These are phyloP conservation scores for Chaenogobius annularis DNA, from an alignment of 2,113 vertebrate species.

Conservation along the genomic window DNA sequence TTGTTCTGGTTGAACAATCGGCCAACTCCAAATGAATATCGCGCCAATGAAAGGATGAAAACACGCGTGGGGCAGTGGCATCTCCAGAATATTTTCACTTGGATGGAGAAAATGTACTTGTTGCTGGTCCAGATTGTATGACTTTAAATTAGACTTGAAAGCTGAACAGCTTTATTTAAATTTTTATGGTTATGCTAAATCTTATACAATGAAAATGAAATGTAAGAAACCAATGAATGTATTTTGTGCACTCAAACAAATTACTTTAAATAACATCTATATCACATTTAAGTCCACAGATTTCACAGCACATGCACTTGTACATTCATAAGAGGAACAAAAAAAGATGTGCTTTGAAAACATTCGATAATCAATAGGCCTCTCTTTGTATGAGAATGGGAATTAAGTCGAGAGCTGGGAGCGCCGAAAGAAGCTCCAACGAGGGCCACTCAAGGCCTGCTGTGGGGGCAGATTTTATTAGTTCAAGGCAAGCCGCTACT, in stretches of 20 bases:
- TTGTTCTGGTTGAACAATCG: too few relatives aligned
- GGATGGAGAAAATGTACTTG: too few relatives aligned
- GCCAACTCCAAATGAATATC: too few relatives aligned
- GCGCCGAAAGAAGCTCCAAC: constrained; percentile 15
- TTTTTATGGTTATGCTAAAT: too few relatives aligned
- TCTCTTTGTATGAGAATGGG: constrained; percentile 4
- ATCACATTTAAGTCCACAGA: background rate
- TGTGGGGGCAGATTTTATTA: constrained; percentile 11
- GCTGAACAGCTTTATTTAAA: too few relatives aligned
- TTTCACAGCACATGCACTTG: background rate
- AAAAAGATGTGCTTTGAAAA: constrained; percentile 14
- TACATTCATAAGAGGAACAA: background rate
- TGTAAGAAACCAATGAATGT: background rate
- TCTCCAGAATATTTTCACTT: too few relatives aligned
- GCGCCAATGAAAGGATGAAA: too few relatives aligned
- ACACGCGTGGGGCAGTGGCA: too few relatives aligned
- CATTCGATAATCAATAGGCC: background rate
- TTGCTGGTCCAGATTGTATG: background rate
- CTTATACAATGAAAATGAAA: background rate
- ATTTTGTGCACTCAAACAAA: background rate
- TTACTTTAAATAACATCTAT: background rate
- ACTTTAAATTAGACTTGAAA: too few relatives aligned
- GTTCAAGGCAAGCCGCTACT: background rate
- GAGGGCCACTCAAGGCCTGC: background rate
- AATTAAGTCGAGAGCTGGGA: background rate